Evolutionary conservation across 2,113 vertebrate species (phyloP), one percentile per base, ranked within the genome.

Genomic region (Cebidichthys violaceus): DNA sequence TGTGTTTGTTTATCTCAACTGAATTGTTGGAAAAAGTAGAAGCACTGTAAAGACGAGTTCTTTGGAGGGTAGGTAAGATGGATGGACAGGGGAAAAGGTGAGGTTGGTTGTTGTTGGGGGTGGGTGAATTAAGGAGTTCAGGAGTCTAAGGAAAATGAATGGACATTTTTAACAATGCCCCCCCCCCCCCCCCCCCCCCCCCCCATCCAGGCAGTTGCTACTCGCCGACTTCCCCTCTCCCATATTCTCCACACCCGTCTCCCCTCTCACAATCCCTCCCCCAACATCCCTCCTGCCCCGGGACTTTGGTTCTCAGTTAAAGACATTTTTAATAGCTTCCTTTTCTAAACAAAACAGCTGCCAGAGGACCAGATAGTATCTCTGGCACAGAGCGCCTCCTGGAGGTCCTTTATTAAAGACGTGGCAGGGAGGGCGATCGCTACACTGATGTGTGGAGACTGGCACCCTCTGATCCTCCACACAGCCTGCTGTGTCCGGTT

Each of bases 301-400:
- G 88, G 92, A 90, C 88, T 92, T 90, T 59, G 81, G 83, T 88
- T 90, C 82, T 84, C 79, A 77, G 85, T 92, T 93, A 81, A 91
- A 92, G 88, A 92, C 89, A 88, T 92, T 95, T 45, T 95, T 94
- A 95, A 95, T 94, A 89, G 92, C 90, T 95, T 95, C 93, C 95
- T 94, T 95, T 89, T 89, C 88, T 92, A 93, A 95, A 95, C 91
- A 95, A 91, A 86, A 66, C 79, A 70, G 82, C 86, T 89, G 91
- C 86, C 82, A 90, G 59, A 57, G 8, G 39, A 88, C 6, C 71
- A 85, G 85, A 90, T 89, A 85, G 33, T 39, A 89, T 85, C 79
- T 86, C 64, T 85, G 85, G 76, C 76, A 83, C 71, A 82, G 80
- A 86, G 93, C 92, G 90, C 92, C 94, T 82, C 92, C 95, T 95